Conservation (phyloP, 2,113 vertebrate species). For the Lophura nycthemera region DNA sequence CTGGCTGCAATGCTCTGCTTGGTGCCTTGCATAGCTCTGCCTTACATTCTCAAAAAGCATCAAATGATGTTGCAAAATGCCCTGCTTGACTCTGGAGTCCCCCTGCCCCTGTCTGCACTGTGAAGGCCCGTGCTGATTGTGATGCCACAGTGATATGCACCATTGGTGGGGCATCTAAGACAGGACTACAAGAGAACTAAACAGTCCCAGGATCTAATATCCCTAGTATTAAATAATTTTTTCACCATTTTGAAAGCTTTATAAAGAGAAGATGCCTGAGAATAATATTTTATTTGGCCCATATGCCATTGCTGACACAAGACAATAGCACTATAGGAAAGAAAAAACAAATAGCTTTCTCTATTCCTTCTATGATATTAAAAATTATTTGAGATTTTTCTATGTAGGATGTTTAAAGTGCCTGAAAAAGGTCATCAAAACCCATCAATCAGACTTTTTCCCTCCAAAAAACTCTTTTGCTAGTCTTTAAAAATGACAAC, state of each 20-base stretch:
- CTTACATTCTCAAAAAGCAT: neutral
- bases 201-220: neutral
- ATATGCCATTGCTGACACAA: neutral
- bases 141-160: neutral
- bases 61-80: neutral
- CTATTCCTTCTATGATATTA: neutral
- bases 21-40: neutral
- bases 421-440: neutral
- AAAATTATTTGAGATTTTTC: neutral
- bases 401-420: neutral
- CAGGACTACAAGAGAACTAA: neutral
- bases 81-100: neutral
- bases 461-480: accelerated
- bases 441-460: neutral
- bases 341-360: neutral
- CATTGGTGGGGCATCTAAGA: neutral
- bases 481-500: neutral
- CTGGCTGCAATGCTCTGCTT: neutral
- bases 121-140: neutral
- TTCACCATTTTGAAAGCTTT: neutral
- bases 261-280: neutral
- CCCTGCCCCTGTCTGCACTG: neutral
- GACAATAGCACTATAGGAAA: neutral
- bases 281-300: neutral
- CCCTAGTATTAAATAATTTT: neutral